phyloP scores from a whole-genome alignment of 2,113 vertebrate species.

The Urocolius indicus region DNA sequence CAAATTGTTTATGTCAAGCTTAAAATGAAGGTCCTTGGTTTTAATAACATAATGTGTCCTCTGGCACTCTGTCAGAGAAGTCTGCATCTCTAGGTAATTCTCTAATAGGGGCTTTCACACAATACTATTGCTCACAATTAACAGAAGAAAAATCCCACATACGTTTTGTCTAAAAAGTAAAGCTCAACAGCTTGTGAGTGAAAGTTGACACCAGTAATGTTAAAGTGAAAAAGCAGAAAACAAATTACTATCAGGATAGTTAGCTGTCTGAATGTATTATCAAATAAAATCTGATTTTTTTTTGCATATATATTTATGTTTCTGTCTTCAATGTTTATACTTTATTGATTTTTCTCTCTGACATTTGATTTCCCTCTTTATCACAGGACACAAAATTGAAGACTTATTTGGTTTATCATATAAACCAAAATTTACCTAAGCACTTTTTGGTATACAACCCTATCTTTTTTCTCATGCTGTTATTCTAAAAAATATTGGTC shows the following conservation, averaged over 20 bases:
- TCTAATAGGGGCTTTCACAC: neutral
- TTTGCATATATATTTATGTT: neutral
- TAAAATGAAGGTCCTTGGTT: slow-evolving; percentile 13
- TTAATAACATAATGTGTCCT: neutral
- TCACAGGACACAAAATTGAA: neutral
- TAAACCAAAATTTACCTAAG: neutral
- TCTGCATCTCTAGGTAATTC: neutral
- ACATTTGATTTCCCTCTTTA: neutral
- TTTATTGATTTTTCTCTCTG: neutral
- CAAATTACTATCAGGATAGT: neutral
- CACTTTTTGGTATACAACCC: rapidly evolving
- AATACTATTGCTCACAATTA: neutral
- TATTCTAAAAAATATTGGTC: neutral
- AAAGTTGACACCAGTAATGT: neutral
- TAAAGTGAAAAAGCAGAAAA: neutral
- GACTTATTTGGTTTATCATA: neutral
- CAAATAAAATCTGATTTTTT: neutral
- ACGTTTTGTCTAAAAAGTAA: neutral
- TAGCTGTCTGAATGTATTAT: neutral
- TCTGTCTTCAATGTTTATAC: neutral
- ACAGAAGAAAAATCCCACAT: neutral
- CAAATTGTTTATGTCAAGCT: neutral
- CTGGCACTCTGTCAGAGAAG: neutral
- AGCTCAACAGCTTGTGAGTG: neutral
- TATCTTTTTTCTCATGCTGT: neutral